phyloP scores from a whole-genome alignment of 2,113 vertebrate species.

The Isichthys henryi region DNA sequence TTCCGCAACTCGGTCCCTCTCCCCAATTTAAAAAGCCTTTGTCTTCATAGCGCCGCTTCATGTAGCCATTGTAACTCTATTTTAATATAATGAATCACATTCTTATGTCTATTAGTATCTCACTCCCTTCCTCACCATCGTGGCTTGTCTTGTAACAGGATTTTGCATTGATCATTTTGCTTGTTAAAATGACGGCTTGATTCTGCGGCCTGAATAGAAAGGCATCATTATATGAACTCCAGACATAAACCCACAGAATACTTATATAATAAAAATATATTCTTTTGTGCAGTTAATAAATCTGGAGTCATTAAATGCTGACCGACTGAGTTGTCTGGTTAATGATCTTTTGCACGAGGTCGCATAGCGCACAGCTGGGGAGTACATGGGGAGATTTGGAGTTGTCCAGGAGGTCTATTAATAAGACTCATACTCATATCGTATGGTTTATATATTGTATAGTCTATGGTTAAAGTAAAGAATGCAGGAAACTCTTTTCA shows the following conservation, averaged over 20 bases:
- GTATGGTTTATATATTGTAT: background rate
- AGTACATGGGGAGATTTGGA: background rate
- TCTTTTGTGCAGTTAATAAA: conserved; percentile 2
- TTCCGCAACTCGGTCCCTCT: background rate
- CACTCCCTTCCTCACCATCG: background rate
- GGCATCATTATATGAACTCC: background rate
- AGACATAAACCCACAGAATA: background rate
- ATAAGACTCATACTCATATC: background rate
- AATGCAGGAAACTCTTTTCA: background rate
- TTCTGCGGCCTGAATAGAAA: background rate
- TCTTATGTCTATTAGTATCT: background rate
- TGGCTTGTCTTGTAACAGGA: background rate
- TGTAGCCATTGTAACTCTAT: background rate
- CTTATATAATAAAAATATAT: background rate
- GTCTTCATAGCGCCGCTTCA: background rate
- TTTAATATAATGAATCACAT: background rate
- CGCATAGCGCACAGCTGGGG: background rate
- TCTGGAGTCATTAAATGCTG: conserved; percentile 7
- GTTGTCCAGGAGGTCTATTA: background rate
- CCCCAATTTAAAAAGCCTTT: background rate
- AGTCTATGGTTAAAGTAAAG: background rate
- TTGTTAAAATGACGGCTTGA: conserved; percentile 1
- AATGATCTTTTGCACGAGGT: background rate
- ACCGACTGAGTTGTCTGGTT: background rate
- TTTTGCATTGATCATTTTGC: conserved; percentile 5